phyloP scores from a whole-genome alignment of 2,797 vertebrate species.

The Erpetoichthys calabaricus region DNA sequence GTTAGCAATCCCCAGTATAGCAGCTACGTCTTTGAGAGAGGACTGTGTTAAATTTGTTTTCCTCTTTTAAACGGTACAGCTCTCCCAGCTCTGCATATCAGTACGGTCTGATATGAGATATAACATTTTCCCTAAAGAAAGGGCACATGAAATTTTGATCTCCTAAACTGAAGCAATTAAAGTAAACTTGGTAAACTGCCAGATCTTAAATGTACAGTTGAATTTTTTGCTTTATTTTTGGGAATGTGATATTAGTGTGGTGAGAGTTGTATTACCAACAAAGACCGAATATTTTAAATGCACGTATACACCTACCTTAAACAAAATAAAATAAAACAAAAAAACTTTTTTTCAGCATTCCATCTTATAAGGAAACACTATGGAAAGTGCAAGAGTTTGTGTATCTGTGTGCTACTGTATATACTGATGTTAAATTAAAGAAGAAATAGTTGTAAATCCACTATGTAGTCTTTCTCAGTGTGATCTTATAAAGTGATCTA shows the following conservation, averaged over 20 bases:
- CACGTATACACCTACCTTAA: too few species aligned
- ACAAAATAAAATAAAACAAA: too few species aligned
- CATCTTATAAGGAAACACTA: too few species aligned
- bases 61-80: background rate
- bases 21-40: background rate
- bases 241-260: background rate
- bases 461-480: too few species aligned
- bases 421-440: too few species aligned
- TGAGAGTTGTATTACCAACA: too few species aligned
- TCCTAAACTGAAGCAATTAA: slow-evolving; percentile 1
- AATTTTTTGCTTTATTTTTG: slow-evolving; percentile 1
- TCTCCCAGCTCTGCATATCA: background rate
- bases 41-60: background rate
- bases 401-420: too few species aligned
- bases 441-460: too few species aligned
- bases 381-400: too few species aligned
- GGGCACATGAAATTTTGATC: background rate
- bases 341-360: too few species aligned
- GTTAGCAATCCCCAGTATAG: background rate
- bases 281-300: too few species aligned
- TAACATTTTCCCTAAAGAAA: slow-evolving; percentile 1
- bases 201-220: background rate
- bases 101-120: background rate
- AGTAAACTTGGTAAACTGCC: background rate
- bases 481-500: too few species aligned